Base-by-base conservation (phyloP, 2,797 vertebrate species). In the Austrolebias charrua region DNA sequence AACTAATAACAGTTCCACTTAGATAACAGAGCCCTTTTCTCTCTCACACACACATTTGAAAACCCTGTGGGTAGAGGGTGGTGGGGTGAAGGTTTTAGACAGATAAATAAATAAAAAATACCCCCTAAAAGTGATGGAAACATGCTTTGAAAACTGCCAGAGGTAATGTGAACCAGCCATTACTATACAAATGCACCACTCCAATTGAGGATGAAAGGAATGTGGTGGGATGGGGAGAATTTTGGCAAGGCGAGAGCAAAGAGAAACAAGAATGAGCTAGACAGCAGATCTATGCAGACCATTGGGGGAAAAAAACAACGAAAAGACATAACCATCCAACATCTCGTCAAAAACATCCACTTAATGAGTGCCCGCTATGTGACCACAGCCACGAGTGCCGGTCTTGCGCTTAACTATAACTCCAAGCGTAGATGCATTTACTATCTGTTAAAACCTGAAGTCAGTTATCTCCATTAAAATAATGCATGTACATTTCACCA, bases 151-250 rank as follows among this genome's bases (percentile, higher is more conserved):
- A 88, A 88, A 86, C 50, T 59, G 86, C 89, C 80, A 4, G 61
- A 79, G 87, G 88, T 84, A 82, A 85, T 84, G 75, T 20, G 55
- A 73, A 68, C 63, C 63, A 54, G 75, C 80, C 84, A 89, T 90
- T 91, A 90, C 85, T 87, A 91, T 90, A 87, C 78, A 89, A 90
- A 91, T 87, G 73, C 73, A 74, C 67, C 80, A 79, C 82, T 89
- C 76, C 70, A 77, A 86, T 77, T 43, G 52, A 47, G 76, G 55
- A 78, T 82, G 76, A 81, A 73, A 75, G 67, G 58, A 70, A 71
- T 61, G 73, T 67, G 66, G 70, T 71, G 60, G 72, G 79, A 67
- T 75, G 78, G 64, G 60, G 69, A 75, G 38, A 81, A 73, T 70
- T 80, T 72, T 33, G 66, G 69, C 49, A 63, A 66, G 33, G 63